A percentile compares a stretch with the other conserved stretches of the same genome.
Conservation (phyloP, 2,888 invertebrate genomes). For the Lasioglossum vierecki region DNA sequence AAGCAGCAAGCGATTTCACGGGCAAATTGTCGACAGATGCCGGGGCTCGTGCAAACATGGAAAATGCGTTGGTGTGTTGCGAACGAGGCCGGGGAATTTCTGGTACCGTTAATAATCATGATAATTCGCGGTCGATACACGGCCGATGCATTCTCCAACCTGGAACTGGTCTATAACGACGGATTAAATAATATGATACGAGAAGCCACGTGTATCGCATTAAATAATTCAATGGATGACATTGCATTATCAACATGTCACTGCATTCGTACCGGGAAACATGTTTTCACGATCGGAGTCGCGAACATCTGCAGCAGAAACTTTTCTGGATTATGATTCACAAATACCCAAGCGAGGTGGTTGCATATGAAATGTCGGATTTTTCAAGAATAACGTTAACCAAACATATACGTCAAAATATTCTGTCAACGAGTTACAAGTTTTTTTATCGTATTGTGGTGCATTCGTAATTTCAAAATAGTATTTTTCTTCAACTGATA, state of each 20-base stretch:
- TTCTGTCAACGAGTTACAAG: no score
- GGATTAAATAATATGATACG: slow-evolving; percentile 12
- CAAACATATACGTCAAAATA: no score
- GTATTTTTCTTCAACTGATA: not conserved
- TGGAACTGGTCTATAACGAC: slow-evolving; percentile 1
- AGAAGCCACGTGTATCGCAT: not conserved
- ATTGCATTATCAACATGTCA: not conserved
- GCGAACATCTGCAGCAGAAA: not conserved
- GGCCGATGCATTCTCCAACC: slow-evolving; percentile 14
- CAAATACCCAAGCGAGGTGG: no score
- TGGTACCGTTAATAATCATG: slow-evolving; percentile 56
- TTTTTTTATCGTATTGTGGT: no score
- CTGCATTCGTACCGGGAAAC: not conserved
- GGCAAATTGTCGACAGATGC: not conserved
- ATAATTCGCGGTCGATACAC: slow-evolving; percentile 38
- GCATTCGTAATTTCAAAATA: no score
- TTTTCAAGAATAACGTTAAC: no score
- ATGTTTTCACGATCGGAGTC: not conserved
- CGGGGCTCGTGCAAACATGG: not conserved
- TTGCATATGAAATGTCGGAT: no score
- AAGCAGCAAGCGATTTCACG: slow-evolving; percentile 18
- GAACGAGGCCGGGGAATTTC: slow-evolving; percentile 21
- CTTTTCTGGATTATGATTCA: not conserved
- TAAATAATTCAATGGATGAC: not conserved
- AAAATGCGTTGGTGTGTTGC: slow-evolving; percentile 20